phyloP scores from a whole-genome alignment of 2,797 vertebrate genomes.

The Galagoides demidoff region DNA sequence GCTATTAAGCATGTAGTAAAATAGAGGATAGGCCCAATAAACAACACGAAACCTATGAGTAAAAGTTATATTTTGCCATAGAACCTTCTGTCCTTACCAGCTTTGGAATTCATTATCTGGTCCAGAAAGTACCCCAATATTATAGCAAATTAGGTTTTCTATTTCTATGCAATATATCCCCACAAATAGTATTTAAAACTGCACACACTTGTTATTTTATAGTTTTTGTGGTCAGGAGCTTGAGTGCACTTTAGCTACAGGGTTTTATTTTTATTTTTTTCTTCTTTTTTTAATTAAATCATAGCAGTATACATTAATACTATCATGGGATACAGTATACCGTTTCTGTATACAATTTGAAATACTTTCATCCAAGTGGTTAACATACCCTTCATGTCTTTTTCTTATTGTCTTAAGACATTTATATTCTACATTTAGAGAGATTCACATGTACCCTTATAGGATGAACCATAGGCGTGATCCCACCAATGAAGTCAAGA shows the following conservation, averaged over 20 bases:
- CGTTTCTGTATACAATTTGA: too few relatives aligned
- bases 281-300: too few relatives aligned
- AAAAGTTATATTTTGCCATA: not conserved
- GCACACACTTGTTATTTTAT: not conserved
- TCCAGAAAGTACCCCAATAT: not conserved
- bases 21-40: not conserved
- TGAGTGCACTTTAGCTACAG: not conserved
- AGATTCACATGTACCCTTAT: too few relatives aligned
- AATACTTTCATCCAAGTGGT: too few relatives aligned
- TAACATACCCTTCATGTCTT: too few relatives aligned
- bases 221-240: not conserved
- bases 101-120: conserved; percentile 3
- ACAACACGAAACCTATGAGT: not conserved
- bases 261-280: not conserved
- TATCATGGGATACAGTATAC: too few relatives aligned
- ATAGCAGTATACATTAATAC: too few relatives aligned
- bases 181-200: not conserved
- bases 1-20: not conserved
- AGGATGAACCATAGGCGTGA: too few relatives aligned
- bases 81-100: not conserved
- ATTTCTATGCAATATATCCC: not conserved
- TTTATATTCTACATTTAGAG: too few relatives aligned
- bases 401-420: too few relatives aligned
- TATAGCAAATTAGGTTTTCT: not conserved
- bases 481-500: not conserved